phyloP scores from a whole-genome alignment of 2,888 invertebrate genomes.

The Eupsilia transversa region DNA sequence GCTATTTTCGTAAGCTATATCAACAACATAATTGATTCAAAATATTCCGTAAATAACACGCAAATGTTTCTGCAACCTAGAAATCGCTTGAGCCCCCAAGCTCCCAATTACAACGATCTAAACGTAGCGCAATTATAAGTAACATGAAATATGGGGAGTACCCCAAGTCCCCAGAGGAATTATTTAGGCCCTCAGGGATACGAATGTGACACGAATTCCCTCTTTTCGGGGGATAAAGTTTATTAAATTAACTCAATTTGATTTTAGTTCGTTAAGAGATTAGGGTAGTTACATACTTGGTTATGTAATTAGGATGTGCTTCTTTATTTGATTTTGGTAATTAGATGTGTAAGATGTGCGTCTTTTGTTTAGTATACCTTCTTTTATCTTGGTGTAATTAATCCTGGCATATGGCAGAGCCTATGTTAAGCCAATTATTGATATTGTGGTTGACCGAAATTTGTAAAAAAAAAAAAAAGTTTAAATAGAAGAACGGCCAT shows the following conservation, averaged over 20 bases:
- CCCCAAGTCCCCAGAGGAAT: conserved; percentile 47
- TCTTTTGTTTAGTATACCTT: conserved; percentile 12
- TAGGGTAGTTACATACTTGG: conserved; percentile 33
- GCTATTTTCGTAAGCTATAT: too few relatives aligned
- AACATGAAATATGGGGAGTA: conserved; percentile 61
- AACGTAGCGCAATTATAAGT: conserved; percentile 62
- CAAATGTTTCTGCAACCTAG: conserved; percentile 54
- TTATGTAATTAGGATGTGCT: conserved; percentile 27
- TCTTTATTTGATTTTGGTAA: conserved; percentile 42
- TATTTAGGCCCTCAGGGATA: conserved; percentile 53
- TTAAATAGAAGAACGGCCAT: not conserved
- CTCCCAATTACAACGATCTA: conserved; percentile 59
- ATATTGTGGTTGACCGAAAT: conserved; percentile 3
- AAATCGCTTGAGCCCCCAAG: conserved; percentile 54
- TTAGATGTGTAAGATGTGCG: conserved; percentile 5
- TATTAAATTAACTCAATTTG: conserved; percentile 59
- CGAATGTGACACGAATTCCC: conserved; percentile 59
- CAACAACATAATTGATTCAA: conserved; percentile 29
- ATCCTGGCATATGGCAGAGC: not conserved
- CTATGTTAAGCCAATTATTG: conserved; percentile 11
- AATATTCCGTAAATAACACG: conserved; percentile 17
- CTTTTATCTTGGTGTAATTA: conserved; percentile 31
- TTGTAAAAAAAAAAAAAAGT: too few relatives aligned
- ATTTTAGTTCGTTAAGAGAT: conserved; percentile 59
- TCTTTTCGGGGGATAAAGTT: conserved; percentile 54